Evolutionary conservation across 2,113 vertebrate species (phyloP), one percentile per base, ranked within the genome.

Genomic region (Channa argus): DNA sequence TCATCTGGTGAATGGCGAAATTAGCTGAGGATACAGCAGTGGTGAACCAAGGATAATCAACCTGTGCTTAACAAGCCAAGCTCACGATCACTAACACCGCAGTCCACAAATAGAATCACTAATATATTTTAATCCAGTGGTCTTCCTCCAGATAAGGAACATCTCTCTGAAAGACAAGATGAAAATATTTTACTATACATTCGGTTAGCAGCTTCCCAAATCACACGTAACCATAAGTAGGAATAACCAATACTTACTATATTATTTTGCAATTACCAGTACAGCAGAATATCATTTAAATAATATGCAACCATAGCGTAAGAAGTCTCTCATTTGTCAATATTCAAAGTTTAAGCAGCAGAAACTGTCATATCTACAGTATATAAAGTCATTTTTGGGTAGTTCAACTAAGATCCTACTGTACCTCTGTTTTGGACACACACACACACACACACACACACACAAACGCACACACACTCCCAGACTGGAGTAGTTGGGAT

Each of bases 101-200:
- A 84, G 71, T 78, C 59, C 24, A 54, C 66, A 58, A 54, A 62
- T 63, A 65, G 61, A 62, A 47, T 74, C 80, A 80, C 65, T 43
- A 2, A 44, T 86, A 86, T 69, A 90, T 84, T 66, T 86, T 85
- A 88, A 76, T 92, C 71, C 88, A 86, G 71, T 39, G 86, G 79
- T 86, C 74, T 79, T 91, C 90, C 65, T 64, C 86, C 80, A 93
- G 85, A 70, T 83, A 92, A 92, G 83, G 73, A 65, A 71, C 70
- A 89, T 91, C 37, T 46, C 86, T 93, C 96, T 97, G 92, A 50
- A 91, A 91, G 38, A 88, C 53, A 59, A 94, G 88, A 24, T 24
- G 24, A 82, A 86, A 90, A 51, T 79, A 92, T 80, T 58, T 69
- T 64, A 59, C 5, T 63, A 74, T 74, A 84, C 12, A 65, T 45